Percentiles rank a stretch among this genome's conserved stretches.
Evolutionary conservation across 1,140 invertebrate species (phyloP).

Genomic region (Bilobella aurantiaca): DNA sequence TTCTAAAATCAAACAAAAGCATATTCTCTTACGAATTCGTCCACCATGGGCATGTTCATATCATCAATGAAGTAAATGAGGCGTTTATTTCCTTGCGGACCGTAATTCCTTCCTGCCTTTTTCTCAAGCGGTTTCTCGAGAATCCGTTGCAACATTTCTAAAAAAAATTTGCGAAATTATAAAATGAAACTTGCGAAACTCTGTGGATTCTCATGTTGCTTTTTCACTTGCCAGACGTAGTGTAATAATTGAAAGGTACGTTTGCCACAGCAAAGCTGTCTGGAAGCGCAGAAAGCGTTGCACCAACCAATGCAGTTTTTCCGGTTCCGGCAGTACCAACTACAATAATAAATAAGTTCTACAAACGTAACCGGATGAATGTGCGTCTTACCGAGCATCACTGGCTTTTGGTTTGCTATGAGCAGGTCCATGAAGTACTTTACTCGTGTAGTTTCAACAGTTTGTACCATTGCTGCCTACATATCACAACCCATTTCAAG

Average conservation of each 20-base stretch:
- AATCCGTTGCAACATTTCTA: slow-evolving; percentile 86
- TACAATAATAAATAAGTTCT: neutral
- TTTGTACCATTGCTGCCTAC: slow-evolving; percentile 80
- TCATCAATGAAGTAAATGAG: slow-evolving; percentile 96
- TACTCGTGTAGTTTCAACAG: slow-evolving; percentile 80
- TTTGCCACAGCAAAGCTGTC: slow-evolving; percentile 82
- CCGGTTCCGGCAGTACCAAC: slow-evolving; percentile 84
- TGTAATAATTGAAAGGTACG: slow-evolving; percentile 94
- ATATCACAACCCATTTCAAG: too few species aligned
- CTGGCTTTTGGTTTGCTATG: slow-evolving; percentile 74
- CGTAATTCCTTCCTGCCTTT: slow-evolving; percentile 90
- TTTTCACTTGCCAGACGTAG: slow-evolving; percentile 61
- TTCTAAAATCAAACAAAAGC: neutral
- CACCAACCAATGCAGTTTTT: slow-evolving; percentile 76
- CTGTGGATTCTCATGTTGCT: neutral
- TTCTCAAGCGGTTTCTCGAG: slow-evolving; percentile 93
- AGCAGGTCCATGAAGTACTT: slow-evolving; percentile 80
- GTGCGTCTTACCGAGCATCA: slow-evolving; percentile 76
- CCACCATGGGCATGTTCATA: slow-evolving; percentile 94
- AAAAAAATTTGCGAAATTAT: slow-evolving; percentile 13
- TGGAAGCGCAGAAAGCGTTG: slow-evolving; percentile 67
- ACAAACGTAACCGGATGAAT: neutral
- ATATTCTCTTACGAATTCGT: slow-evolving; percentile 7
- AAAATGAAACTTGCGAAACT: neutral
- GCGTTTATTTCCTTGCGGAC: slow-evolving; percentile 84